These are phyloP conservation scores for Cremastobaeus sp. DNA, from an alignment of 2,888 invertebrate species.

Conservation along the genomic window DNA sequence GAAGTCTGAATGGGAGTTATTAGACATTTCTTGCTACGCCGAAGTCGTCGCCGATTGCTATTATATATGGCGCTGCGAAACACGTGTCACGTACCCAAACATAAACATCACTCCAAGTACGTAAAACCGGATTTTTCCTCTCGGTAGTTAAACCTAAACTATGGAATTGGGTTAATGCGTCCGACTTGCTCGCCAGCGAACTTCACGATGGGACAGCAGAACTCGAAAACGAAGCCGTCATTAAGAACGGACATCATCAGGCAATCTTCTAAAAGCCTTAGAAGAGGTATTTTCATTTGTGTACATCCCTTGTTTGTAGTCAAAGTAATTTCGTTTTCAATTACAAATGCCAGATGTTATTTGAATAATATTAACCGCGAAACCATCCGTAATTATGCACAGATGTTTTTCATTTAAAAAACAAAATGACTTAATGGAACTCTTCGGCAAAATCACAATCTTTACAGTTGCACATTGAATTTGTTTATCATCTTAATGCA, in stretches of 20 bases:
- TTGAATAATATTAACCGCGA: too few relatives aligned
- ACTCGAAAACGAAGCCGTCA: slow-evolving; percentile 73
- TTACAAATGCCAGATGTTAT: too few relatives aligned
- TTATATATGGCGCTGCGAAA: slow-evolving; percentile 56
- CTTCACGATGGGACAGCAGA: slow-evolving; percentile 74
- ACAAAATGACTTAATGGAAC: too few relatives aligned
- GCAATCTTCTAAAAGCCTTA: slow-evolving; percentile 75
- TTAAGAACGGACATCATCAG: slow-evolving; percentile 74
- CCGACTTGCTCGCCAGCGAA: slow-evolving; percentile 26
- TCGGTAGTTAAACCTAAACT: slow-evolving; percentile 36
- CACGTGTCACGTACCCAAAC: slow-evolving; percentile 53
- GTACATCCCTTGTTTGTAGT: too few relatives aligned
- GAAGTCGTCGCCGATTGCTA: slow-evolving; percentile 46
- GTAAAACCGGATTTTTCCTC: slow-evolving; percentile 31
- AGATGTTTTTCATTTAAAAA: too few relatives aligned
- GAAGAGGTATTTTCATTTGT: slow-evolving; percentile 69
- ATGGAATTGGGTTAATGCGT: slow-evolving; percentile 52
- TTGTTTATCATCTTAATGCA: too few relatives aligned
- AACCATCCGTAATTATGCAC: too few relatives aligned
- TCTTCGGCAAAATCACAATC: too few relatives aligned
- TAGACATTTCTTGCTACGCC: slow-evolving; percentile 24
- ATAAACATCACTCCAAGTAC: slow-evolving; percentile 32
- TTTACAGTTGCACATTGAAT: too few relatives aligned
- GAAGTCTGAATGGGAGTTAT: slow-evolving; percentile 45
- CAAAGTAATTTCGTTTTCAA: too few relatives aligned